Conservation (phyloP, 2,888 invertebrate species). For the Maniola hyperantus region DNA sequence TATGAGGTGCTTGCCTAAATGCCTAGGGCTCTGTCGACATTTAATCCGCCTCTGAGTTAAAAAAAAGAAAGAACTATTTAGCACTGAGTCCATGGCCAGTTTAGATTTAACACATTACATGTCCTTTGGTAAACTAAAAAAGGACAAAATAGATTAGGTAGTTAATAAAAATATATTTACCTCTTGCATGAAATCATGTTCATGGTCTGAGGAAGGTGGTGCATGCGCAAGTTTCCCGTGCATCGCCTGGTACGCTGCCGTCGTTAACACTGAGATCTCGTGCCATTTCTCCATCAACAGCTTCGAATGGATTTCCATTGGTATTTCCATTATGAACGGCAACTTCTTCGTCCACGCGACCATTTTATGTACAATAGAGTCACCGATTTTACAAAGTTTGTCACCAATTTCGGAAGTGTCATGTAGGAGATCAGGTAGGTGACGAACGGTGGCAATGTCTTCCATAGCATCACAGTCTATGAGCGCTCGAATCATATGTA, state of each 20-base stretch:
- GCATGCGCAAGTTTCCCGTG: constrained; percentile 85
- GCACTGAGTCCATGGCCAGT: no score
- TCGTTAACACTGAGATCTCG: constrained; percentile 95
- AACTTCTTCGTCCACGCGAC: constrained; percentile 99
- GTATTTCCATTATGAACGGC: constrained; percentile 98
- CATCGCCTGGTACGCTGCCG: constrained; percentile 96
- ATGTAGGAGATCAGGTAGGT: constrained; percentile 94
- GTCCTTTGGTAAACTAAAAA: not conserved
- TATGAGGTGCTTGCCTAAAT: no score
- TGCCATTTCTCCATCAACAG: constrained; percentile 99
- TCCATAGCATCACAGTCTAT: constrained; percentile 99
- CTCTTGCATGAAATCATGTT: constrained; percentile 93
- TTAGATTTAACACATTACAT: not conserved
- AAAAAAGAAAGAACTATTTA: no score
- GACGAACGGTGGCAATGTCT: constrained; percentile 95
- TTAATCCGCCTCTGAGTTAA: no score
- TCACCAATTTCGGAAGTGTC: constrained; percentile 95
- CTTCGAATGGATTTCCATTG: constrained; percentile 97
- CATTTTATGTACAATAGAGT: constrained; percentile 98
- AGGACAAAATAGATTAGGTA: not conserved
- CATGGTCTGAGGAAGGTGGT: constrained; percentile 78
- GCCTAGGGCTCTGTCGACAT: no score
- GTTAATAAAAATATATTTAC: constrained; percentile 76
- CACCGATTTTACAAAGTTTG: constrained; percentile 97
- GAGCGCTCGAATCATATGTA: constrained; percentile 94